phyloP scores from a whole-genome alignment of 2,888 invertebrate genomes.

The Noctua janthina region DNA sequence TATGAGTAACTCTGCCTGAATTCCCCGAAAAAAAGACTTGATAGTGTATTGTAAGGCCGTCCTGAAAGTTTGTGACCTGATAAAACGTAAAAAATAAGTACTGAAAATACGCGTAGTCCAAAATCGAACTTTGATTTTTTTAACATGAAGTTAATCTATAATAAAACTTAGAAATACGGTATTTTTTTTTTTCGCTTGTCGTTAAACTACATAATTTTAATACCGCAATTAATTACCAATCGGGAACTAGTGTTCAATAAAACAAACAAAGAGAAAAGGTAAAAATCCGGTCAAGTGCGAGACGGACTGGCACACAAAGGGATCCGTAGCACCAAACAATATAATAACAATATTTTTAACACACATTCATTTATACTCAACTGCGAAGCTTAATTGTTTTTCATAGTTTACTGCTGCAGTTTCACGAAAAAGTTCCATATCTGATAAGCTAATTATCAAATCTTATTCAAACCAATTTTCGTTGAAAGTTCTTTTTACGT shows the following conservation, averaged over 20 bases:
- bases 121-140: not conserved
- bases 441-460: too few species aligned
- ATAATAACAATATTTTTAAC: not conserved
- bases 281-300: conserved; percentile 9
- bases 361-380: not conserved
- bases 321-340: not conserved
- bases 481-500: not conserved
- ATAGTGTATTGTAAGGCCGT: not conserved
- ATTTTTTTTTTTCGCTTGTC: not conserved
- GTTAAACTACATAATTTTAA: not conserved
- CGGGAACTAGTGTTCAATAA: conserved; percentile 69
- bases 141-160: not conserved
- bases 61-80: not conserved
- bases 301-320: not conserved
- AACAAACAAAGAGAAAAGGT: conserved; percentile 70
- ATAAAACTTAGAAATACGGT: not conserved
- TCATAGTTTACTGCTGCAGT: too few species aligned
- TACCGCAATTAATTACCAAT: conserved; percentile 70
- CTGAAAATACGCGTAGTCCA: not conserved
- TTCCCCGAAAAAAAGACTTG: not conserved
- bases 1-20: not conserved
- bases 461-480: too few species aligned
- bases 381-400: not conserved
- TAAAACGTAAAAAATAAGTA: not conserved
- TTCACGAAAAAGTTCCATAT: too few species aligned